Evolutionary conservation across 2,113 vertebrate genomes (phyloP).

Genomic region (Erinaceus europaeus): DNA sequence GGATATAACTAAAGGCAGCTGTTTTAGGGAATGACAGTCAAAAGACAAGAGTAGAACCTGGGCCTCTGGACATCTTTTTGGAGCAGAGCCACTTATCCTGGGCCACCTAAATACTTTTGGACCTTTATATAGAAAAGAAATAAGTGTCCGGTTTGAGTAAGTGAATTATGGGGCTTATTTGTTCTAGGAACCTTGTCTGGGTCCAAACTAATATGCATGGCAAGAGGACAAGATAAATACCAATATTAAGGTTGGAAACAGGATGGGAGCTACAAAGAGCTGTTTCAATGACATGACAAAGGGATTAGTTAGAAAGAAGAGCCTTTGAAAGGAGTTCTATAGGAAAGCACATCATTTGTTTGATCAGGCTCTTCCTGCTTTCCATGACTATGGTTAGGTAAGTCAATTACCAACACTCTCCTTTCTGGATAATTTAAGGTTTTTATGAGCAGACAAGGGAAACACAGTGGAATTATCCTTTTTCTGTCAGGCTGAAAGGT

Average conservation of each 20-base stretch:
- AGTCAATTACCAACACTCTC: not conserved
- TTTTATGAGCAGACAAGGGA: not conserved
- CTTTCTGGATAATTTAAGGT: not conserved
- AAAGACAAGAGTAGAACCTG: not conserved
- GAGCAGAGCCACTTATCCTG: not conserved
- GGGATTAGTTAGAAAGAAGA: not conserved
- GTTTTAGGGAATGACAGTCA: not conserved
- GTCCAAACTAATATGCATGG: not conserved
- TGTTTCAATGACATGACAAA: not conserved
- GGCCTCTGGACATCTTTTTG: not conserved
- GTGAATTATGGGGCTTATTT: not conserved
- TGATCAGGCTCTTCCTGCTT: not conserved
- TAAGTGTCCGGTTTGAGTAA: not conserved
- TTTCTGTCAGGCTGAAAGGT: not conserved
- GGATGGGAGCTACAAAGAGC: not conserved
- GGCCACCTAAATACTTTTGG: not conserved
- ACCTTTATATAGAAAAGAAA: not conserved
- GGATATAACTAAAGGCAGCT: not conserved
- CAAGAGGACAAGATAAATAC: not conserved
- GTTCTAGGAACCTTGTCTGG: not conserved
- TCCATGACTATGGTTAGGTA: not conserved
- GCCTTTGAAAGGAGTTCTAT: not conserved
- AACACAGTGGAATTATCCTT: not conserved
- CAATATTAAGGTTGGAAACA: not conserved
- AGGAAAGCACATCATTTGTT: not conserved